A percentile compares a stretch with the other conserved stretches of the same genome.
These are phyloP conservation scores for Phaetusa simplex DNA, from an alignment of 2,113 vertebrate species.

Conservation along the genomic window DNA sequence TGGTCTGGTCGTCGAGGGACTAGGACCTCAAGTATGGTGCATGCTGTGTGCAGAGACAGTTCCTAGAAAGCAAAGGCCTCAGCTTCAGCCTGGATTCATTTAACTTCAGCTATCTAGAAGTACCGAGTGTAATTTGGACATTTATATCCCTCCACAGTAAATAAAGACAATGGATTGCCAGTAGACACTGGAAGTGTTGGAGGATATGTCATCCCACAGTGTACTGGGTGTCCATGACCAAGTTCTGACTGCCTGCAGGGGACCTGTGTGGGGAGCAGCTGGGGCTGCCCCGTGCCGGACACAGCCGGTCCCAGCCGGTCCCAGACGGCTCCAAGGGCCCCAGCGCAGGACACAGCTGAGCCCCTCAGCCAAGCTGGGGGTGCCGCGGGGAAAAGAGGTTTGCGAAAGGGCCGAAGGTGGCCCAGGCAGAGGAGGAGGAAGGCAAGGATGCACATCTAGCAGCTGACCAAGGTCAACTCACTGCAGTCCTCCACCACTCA, in stretches of 20 bases:
- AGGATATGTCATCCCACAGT: background rate
- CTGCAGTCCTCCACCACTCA: background rate
- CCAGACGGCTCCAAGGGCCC: too few species aligned
- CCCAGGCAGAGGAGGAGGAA: background rate
- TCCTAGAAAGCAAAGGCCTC: background rate
- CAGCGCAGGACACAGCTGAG: too few species aligned
- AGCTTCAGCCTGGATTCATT: background rate
- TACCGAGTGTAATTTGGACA: background rate
- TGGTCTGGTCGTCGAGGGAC: background rate
- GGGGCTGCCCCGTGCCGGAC: background rate
- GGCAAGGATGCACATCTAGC: rapidly evolving
- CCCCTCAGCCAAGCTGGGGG: too few species aligned
- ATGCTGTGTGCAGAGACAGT: background rate
- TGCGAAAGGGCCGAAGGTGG: too few species aligned
- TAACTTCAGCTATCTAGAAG: background rate
- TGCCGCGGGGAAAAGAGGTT: too few species aligned
- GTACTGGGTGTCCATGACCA: background rate
- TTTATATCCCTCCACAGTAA: background rate
- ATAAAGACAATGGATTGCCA: background rate
- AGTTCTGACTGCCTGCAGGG: background rate
- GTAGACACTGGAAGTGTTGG: background rate
- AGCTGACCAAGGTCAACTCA: background rate
- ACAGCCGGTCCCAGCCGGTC: too few species aligned
- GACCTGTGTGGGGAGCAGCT: too few species aligned
- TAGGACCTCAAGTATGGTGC: background rate